Evolutionary conservation across 1,140 invertebrate genomes (phyloP), one percentile per base, ranked within the genome.

Genomic region (Holotrichia oblita): DNA sequence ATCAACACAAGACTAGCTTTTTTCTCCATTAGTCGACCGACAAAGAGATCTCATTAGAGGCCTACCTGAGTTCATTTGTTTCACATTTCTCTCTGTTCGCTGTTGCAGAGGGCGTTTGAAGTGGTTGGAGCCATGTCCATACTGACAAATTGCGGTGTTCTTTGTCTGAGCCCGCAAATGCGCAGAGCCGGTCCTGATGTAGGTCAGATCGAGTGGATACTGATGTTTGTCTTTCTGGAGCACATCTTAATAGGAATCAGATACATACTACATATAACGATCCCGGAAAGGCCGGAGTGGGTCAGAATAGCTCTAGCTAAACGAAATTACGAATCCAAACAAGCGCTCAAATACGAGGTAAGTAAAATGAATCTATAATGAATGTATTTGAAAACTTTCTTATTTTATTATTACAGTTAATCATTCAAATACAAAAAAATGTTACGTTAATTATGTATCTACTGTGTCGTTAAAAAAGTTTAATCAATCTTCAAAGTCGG

Each of bases 111-210:
- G 86, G 92, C 92, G 34, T 93, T 96, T 81, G 93, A 94, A 87
- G 85, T 93, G 42, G 89, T 96, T 80, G 93, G 94, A n/a, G 89
- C 93, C 0, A 88, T 95, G 79, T 93, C 95, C 0, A 92, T 96
- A 10, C 90, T 95, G 77, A 95, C 95, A 17, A 97, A 97, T 87
- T 94, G 93, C 85, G 93, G 92, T 2, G 87, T 97, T 9, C 89
- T 97, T 61, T 94, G 92, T 80, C 88, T 95, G 20, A 93, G 92
- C 55, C 93, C 93, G 4, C 89, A 92, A 82, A 88, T 95, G 22
- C 89, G 91, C 42, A 85, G 91, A 78, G 87, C 74, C 12, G 75
- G 89, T 40, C 90, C 91, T 3, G 85, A 88, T 34, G 81, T 91
- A 27, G 88, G 88, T 6, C 83, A 87, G 40, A 88, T 88, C 8